phyloP scores from a whole-genome alignment of 2,113 vertebrate genomes.

The Pandion haliaetus region DNA sequence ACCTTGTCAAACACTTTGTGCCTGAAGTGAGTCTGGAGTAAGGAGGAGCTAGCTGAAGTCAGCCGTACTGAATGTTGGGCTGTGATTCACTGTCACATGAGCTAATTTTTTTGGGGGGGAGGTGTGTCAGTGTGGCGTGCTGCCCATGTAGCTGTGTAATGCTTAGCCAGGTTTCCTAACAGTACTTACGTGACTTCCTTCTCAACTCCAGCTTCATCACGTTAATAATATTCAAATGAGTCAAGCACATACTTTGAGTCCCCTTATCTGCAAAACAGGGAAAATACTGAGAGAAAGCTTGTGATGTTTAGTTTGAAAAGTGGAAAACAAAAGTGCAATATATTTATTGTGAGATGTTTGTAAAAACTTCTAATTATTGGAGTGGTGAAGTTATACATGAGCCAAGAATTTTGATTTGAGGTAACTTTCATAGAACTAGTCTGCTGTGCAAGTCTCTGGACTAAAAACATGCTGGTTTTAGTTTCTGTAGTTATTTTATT shows the following conservation, averaged over 20 bases:
- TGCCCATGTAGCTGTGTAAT: neutral
- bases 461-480: neutral
- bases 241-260: neutral
- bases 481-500: neutral
- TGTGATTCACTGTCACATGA: conserved; percentile 10
- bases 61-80: neutral
- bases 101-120: neutral
- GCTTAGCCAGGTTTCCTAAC: neutral
- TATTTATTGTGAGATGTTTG: neutral
- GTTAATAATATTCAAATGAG: neutral
- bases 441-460: neutral
- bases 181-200: neutral
- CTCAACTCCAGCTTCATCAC: neutral
- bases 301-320: neutral
- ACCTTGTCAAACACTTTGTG: neutral
- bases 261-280: neutral
- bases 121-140: neutral
- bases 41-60: neutral
- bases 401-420: neutral
- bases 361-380: neutral
- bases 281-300: neutral
- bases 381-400: neutral
- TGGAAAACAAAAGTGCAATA: neutral
- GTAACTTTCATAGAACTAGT: neutral
- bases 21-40: neutral